Conservation (phyloP, 2,797 vertebrate genomes). For the Eupleurogrammus muticus region DNA sequence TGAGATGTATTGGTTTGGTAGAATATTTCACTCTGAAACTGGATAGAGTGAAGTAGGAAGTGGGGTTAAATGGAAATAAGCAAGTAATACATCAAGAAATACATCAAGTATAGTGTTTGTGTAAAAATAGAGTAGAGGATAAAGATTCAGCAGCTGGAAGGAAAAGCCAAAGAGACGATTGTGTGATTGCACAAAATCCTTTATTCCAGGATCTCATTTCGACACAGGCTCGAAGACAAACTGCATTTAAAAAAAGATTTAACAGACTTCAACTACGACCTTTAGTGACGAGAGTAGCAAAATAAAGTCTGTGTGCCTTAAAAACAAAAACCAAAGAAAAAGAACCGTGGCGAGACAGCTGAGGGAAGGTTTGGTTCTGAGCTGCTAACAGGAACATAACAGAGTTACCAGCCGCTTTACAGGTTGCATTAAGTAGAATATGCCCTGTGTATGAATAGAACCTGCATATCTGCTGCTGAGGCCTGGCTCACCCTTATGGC, state of each 20-base stretch:
- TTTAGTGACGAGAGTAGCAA: slow-evolving; percentile 68
- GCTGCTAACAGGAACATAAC: slow-evolving; percentile 20
- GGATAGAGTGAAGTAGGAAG: too few relatives aligned
- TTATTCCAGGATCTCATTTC: slow-evolving; percentile 77
- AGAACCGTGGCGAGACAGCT: slow-evolving; percentile 33
- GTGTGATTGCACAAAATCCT: slow-evolving; percentile 78
- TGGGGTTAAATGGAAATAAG: too few relatives aligned
- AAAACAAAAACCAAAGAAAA: slow-evolving; percentile 20
- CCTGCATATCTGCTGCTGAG: slow-evolving; percentile 34
- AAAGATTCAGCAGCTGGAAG: too few relatives aligned
- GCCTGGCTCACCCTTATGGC: slow-evolving; percentile 58
- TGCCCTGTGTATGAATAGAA: too few relatives aligned
- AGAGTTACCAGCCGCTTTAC: background rate
- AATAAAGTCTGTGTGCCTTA: slow-evolving; percentile 66
- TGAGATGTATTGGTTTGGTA: too few relatives aligned
- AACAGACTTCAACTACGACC: slow-evolving; percentile 47
- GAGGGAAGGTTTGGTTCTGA: slow-evolving; percentile 45
- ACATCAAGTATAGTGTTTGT: too few relatives aligned
- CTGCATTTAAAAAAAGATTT: slow-evolving; percentile 48
- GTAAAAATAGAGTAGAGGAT: too few relatives aligned
- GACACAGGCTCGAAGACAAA: slow-evolving; percentile 70
- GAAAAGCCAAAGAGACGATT: background rate
- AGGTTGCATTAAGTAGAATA: background rate
- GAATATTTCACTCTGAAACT: too few relatives aligned
- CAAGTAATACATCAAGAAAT: too few relatives aligned